Base-by-base conservation (phyloP, 2,888 invertebrate genomes). In the Ormyrus rosae region DNA sequence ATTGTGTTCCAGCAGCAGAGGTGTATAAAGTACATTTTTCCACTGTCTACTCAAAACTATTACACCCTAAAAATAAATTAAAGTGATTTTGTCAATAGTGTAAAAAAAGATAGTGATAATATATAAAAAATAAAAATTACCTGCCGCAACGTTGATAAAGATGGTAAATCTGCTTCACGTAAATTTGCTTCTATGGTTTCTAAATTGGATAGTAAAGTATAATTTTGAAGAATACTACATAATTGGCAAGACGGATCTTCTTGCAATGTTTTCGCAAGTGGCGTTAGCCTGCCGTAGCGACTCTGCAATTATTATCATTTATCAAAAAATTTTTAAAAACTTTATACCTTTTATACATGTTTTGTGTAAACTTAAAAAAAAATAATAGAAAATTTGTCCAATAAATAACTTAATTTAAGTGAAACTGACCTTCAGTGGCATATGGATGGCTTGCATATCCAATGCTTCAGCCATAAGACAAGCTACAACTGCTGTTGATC, bases 221-320 rank as follows among this genome's bases (percentile, higher is more conserved):
- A 96, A 84, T 97, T 95, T 88, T 97, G 94, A 88, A 99, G 93
- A 84, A 98, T 97, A 34, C 95, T 96, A 90, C 98, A 96, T 84
- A 99, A 92, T 90, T 98, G 98, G 89, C 98, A 96, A 70, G 98
- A 98, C 0, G 98, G 98, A 92, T 99, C 98, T 91, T 98, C 97
- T 90, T 97, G 97, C 46, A 99, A 92, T 46, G 98, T 97, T 91
- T 95, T 96, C 0, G 97, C 96, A 87, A 98, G 92, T 48, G 96
- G 95, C 50, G 97, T 97, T 87, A 97, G 93, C 83, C 96, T 96
- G 61, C 95, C 95, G 91, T 98, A 98, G 69, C 98, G 97, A 90
- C 97, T 97, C 96, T 97, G 91, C 0, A 87, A 88, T 76, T 81
- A 65, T 61, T 34, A 78, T 46, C 34, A 4, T 34, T 34, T 34